Conservation (phyloP, 2,797 vertebrate species). For the Odontamblyopus rebecca region DNA sequence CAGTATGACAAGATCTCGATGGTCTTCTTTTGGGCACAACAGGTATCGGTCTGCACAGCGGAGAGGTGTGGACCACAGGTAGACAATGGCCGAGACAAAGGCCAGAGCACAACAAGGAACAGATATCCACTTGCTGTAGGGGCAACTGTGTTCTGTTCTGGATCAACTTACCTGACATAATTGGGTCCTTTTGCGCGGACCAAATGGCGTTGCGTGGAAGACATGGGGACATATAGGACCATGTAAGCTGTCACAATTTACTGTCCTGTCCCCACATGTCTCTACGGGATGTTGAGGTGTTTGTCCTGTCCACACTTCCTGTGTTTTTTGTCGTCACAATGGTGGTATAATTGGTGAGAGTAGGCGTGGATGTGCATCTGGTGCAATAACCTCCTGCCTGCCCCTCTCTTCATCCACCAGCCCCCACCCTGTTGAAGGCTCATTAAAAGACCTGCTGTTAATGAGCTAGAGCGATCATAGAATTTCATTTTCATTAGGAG, state of each 20-base stretch:
- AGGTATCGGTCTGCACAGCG: constrained; percentile 43
- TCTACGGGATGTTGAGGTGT: constrained; percentile 1
- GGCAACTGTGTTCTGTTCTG: constrained; percentile 53
- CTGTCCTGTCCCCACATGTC: constrained; percentile 33
- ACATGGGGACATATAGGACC: constrained; percentile 30
- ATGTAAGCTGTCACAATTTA: constrained; percentile 49
- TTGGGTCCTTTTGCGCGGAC: constrained; percentile 67
- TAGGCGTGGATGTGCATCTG: constrained; percentile 80
- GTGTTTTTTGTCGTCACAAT: constrained; percentile 59
- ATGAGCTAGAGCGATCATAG: constrained; percentile 82
- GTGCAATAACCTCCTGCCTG: constrained; percentile 57
- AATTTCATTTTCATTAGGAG: constrained; percentile 76
- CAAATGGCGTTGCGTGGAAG: constrained; percentile 67
- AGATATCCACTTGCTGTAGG: constrained; percentile 72
- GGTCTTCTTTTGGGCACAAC: constrained; percentile 31
- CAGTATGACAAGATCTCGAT: constrained; percentile 19
- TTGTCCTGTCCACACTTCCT: constrained; percentile 39
- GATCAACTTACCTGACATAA: constrained; percentile 81
- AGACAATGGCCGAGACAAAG: constrained; percentile 61
- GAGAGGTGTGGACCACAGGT: constrained; percentile 61
- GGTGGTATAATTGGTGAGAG: constrained; percentile 76
- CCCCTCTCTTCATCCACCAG: constrained; percentile 62
- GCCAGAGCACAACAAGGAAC: constrained; percentile 60
- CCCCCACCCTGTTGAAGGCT: constrained; percentile 80
- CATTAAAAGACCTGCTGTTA: constrained; percentile 85